phyloP scores from a whole-genome alignment of 2,113 vertebrate species.

The Shinisaurus crocodilurus region DNA sequence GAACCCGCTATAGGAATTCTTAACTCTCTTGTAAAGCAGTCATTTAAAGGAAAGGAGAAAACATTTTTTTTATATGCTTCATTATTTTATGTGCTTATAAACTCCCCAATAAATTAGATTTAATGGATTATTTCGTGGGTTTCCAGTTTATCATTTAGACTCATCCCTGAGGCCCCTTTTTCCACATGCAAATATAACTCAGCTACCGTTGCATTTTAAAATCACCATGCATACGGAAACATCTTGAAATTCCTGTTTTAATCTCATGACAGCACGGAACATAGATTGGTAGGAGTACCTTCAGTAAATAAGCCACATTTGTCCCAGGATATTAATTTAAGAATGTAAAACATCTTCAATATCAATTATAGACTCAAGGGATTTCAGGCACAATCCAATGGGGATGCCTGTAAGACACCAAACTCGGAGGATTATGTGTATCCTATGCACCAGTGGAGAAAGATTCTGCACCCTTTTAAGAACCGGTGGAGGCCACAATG shows the following conservation, averaged over 20 bases:
- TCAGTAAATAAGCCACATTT: not conserved
- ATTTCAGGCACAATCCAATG: no score
- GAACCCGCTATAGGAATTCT: not conserved
- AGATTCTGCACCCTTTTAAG: not conserved
- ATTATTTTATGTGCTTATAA: no score
- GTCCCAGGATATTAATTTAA: not conserved
- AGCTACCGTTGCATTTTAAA: not conserved
- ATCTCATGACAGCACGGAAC: not conserved
- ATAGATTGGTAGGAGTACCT: not conserved
- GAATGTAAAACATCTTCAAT: not conserved
- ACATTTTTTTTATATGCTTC: not conserved
- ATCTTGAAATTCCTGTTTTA: not conserved
- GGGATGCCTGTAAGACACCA: no score
- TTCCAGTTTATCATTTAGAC: not conserved
- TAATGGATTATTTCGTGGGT: not conserved
- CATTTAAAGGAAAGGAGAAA: not conserved
- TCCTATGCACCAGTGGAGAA: not conserved
- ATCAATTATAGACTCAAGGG: not conserved
- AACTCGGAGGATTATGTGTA: no score
- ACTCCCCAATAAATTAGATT: not conserved
- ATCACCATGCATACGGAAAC: not conserved
- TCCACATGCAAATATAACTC: not conserved
- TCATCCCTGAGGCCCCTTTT: not conserved
- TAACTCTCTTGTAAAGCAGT: not conserved
- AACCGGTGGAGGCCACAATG: no score